A percentile compares a stretch with the other conserved stretches of the same genome.
Conservation (phyloP, 1,140 invertebrate species). For the Zophobas atratus region DNA sequence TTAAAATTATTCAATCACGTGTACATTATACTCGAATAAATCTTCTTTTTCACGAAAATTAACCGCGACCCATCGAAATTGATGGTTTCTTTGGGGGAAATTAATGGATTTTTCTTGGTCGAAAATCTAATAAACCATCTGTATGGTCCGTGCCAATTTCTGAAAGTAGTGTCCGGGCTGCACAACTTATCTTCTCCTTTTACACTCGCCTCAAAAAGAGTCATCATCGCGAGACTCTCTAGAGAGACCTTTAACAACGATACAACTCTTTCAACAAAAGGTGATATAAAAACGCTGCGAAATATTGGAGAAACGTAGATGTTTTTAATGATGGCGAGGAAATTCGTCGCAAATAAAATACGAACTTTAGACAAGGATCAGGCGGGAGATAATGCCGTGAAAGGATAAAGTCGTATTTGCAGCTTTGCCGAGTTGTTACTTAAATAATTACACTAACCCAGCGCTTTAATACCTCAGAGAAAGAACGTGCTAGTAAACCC, state of each 20-base stretch:
- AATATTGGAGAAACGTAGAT: constrained; percentile 16
- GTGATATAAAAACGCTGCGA: constrained; percentile 32
- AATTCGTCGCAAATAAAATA: constrained; percentile 27
- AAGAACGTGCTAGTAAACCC: constrained; percentile 7
- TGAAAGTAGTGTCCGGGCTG: constrained; percentile 24
- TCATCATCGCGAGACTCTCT: constrained; percentile 32
- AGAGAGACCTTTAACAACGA: constrained; percentile 36
- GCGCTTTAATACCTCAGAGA: neutral
- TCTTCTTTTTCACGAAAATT: constrained; percentile 4
- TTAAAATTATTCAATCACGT: constrained; percentile 2
- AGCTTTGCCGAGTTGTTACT: constrained; percentile 10
- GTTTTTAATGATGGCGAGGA: constrained; percentile 11
- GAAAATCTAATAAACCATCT: constrained; percentile 31
- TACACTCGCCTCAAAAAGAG: constrained; percentile 13
- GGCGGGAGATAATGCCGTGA: neutral
- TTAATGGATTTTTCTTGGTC: constrained; percentile 23
- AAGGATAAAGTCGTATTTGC: constrained; percentile 28
- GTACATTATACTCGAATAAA: constrained; percentile 17
- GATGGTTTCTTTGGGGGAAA: constrained; percentile 9
- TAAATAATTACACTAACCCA: constrained; percentile 18
- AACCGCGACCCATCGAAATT: constrained; percentile 10
- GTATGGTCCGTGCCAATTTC: constrained; percentile 34
- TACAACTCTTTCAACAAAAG: constrained; percentile 25
- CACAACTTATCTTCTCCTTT: constrained; percentile 24
- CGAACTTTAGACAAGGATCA: constrained; percentile 12